Evolutionary conservation across 1,140 invertebrate species (phyloP), one percentile per base, ranked within the genome.

Genomic region (Ceratosolen solmsi): DNA sequence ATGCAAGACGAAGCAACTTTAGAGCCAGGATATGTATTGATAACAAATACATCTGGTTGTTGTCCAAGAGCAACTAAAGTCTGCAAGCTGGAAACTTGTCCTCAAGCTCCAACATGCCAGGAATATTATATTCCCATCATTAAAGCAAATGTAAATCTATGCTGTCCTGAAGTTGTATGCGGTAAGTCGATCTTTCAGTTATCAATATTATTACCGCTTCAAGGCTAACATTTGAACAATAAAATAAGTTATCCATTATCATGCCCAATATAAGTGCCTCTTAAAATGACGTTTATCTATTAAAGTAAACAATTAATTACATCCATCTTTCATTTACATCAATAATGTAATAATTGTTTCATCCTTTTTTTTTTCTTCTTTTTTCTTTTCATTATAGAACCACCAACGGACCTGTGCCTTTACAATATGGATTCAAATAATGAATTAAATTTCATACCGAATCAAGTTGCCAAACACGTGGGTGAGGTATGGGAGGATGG

Each of bases 371-470:
- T n/a, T n/a, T n/a, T n/a, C n/a, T n/a, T n/a, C n/a, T n/a, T n/a
- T n/a, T n/a, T n/a, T n/a, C n/a, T n/a, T n/a, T n/a, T 58, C 8
- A 5, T 87, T 85, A 71, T 86, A 95, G 94, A 93, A 84, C 91
- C 94, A 22, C 95, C 95, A 0, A 92, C 94, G 71, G 92, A 96
- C 85, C 92, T 94, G 79, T 96, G 96, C 85, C 88, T 96, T 27
- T 94, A 94, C 54, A 92, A 90, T 17, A 87, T 93, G 54, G 87
- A 93, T 54, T 94, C 93, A 84, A 92, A 49, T n/a, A 83, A 49
- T 80, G 80, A 89, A 68, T 77, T 93, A 68, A 82, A 91, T 4
- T 84, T 82, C 17, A 84, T 89, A 1, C 89, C 92, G 84, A 91
- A 87, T 7, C 76, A 93, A 5, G 82, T 93, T 13, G 93, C 93